These are phyloP conservation scores for Scleropages formosus DNA, from an alignment of 2,797 vertebrate genomes.

Conservation along the genomic window DNA sequence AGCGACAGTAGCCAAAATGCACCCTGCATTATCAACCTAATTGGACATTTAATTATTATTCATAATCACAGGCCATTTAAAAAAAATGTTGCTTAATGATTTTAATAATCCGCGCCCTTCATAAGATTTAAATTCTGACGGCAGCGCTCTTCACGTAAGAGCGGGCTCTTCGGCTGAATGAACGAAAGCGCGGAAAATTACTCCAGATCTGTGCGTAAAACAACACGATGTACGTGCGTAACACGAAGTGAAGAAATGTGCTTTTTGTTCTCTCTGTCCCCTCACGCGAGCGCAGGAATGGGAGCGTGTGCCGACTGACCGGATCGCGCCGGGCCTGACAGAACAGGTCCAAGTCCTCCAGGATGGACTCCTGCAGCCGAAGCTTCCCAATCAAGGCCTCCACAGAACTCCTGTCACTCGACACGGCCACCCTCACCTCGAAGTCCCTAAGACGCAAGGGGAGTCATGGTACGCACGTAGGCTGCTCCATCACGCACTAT, in stretches of 20 bases:
- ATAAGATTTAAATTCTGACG: slow-evolving; percentile 1
- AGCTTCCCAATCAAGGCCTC: slow-evolving; percentile 67
- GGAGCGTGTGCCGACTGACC: slow-evolving; percentile 63
- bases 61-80: slow-evolving; percentile 17
- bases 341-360: slow-evolving; percentile 74
- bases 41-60: slow-evolving; percentile 23
- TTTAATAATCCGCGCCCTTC: slow-evolving; percentile 16
- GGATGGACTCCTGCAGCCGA: slow-evolving; percentile 57
- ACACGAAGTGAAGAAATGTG: neutral
- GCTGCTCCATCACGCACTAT: neutral
- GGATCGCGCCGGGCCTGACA: slow-evolving; percentile 61
- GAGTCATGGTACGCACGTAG: neutral
- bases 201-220: neutral
- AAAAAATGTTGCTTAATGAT: slow-evolving; percentile 20
- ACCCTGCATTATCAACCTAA: slow-evolving; percentile 13
- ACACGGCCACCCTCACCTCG: slow-evolving; percentile 68
- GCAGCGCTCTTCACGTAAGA: slow-evolving; percentile 2
- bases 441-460: slow-evolving; percentile 63
- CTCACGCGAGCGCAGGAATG: no score
- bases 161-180: slow-evolving; percentile 9
- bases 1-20: neutral
- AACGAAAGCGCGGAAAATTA: neutral
- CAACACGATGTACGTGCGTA: neutral
- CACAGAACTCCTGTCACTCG: slow-evolving; percentile 65
- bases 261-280: neutral